Conservation (phyloP, 1,140 invertebrate species). For the Melitaea cinxia region DNA sequence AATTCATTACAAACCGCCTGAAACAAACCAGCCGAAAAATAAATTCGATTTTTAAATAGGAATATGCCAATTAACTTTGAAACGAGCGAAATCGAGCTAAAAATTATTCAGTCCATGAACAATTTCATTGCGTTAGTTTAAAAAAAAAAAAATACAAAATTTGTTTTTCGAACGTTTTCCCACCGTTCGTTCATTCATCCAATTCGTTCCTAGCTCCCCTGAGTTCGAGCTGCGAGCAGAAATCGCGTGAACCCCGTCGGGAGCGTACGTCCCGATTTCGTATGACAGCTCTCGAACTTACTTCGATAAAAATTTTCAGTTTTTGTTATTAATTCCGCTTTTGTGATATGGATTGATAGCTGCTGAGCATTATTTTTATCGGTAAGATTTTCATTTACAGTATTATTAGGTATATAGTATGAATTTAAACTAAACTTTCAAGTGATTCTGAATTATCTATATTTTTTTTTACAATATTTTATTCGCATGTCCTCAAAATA, state of each 20-base stretch:
- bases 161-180: not conserved
- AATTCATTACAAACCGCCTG: too few species aligned
- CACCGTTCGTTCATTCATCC: not conserved
- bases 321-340: not conserved
- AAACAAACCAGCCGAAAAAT: not conserved
- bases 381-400: not conserved
- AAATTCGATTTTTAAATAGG: slow-evolving; percentile 7
- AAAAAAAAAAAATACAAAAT: slow-evolving; percentile 5
- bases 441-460: too few species aligned
- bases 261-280: slow-evolving; percentile 42
- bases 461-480: too few species aligned
- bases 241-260: slow-evolving; percentile 43
- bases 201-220: not conserved
- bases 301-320: slow-evolving; percentile 17
- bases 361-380: not conserved
- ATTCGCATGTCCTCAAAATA: too few species aligned
- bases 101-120: slow-evolving; percentile 5
- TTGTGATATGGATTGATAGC: not conserved
- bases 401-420: not conserved
- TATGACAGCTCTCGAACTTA: slow-evolving; percentile 24
- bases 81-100: slow-evolving; percentile 4
- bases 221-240: slow-evolving; percentile 33
- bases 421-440: too few species aligned
- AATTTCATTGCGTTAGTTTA: slow-evolving; percentile 7
- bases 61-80: slow-evolving; percentile 16